These are phyloP conservation scores for Cephus spinipes DNA, from an alignment of 2,888 invertebrate genomes.

Conservation along the genomic window DNA sequence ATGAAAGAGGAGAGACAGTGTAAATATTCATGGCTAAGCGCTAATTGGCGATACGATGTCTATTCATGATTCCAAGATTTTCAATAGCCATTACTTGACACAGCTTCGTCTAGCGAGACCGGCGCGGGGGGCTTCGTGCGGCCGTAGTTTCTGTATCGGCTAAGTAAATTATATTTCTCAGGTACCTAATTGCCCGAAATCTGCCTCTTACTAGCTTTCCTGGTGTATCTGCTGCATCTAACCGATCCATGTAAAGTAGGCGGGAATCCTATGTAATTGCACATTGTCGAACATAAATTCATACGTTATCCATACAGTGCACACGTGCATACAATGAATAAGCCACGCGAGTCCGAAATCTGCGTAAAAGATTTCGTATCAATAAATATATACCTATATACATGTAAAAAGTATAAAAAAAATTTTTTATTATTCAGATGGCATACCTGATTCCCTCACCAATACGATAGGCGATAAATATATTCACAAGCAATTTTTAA, in stretches of 20 bases:
- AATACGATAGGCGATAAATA: background rate
- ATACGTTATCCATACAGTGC: conserved; percentile 36
- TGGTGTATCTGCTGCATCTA: conserved; percentile 32
- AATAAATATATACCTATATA: no score
- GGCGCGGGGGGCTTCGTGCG: background rate
- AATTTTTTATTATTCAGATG: background rate
- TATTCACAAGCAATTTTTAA: background rate
- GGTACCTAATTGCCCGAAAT: conserved; percentile 48
- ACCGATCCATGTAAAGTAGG: conserved; percentile 46
- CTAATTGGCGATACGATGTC: conserved; percentile 63
- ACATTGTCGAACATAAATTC: conserved; percentile 53
- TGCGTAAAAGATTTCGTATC: background rate
- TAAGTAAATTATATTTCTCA: conserved; percentile 51
- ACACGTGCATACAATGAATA: conserved; percentile 43
- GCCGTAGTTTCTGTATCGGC: background rate
- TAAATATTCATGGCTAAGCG: conserved; percentile 61
- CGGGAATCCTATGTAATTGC: conserved; percentile 46
- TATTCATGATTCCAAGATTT: conserved; percentile 64
- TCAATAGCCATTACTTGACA: conserved; percentile 58
- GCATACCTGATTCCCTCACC: background rate
- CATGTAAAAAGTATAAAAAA: background rate
- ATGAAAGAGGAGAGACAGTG: conserved; percentile 20
- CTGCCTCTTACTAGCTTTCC: conserved; percentile 36
- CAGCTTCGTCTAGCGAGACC: conserved; percentile 18
- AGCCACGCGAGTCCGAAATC: conserved; percentile 36